Base-by-base conservation (phyloP, 2,888 invertebrate genomes). In the Stenotaenia linearis region DNA sequence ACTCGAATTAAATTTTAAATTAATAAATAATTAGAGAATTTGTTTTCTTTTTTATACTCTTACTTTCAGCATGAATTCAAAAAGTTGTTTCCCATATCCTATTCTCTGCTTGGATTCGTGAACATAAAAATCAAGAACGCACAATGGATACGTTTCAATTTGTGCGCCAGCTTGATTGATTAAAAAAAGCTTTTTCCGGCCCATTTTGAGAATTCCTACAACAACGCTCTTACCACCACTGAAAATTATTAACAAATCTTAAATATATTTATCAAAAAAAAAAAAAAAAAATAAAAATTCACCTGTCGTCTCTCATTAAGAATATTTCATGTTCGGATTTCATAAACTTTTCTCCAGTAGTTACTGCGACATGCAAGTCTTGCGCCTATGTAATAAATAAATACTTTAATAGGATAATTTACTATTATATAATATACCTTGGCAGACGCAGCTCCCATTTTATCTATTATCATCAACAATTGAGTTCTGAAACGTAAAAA, bases 101-200 rank as follows among this genome's bases (percentile, higher is more conserved):
- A 90, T 90, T 79, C 97, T 91, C 87, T 97, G 97, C 75, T 91
- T 90, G 1, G 92, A 90, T 85, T 92, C 92, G 84, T 94, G 88
- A 28, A 98, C 91, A 87, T 93, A 98, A 88, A 98, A 98, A 87
- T 98, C 98, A 77, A 98, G 89, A 80, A 98, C 90, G 86, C 97
- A 97, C 15, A 94, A 89, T 0, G 96, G 93, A 82, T 92, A 90
- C 80, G 93, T 89, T 86, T 96, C 94, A 85, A 91, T 92, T 83
- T 93, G 91, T 77, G 32, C 88, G 18, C 91, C 92, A 79, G 88
- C 86, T 83, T 90, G 89, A 85, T 95, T 93, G 40, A 82, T 78
- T 85, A 91, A 92, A 88, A 94, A 98, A 78, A 98, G 88, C 84
- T 93, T 92, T 88, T 98, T 98, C 81, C 89, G 89, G 35, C 98